Evolutionary conservation across 1,140 invertebrate species (phyloP), one percentile per base, ranked within the genome.

Genomic region (Rhagoletis zephyria): DNA sequence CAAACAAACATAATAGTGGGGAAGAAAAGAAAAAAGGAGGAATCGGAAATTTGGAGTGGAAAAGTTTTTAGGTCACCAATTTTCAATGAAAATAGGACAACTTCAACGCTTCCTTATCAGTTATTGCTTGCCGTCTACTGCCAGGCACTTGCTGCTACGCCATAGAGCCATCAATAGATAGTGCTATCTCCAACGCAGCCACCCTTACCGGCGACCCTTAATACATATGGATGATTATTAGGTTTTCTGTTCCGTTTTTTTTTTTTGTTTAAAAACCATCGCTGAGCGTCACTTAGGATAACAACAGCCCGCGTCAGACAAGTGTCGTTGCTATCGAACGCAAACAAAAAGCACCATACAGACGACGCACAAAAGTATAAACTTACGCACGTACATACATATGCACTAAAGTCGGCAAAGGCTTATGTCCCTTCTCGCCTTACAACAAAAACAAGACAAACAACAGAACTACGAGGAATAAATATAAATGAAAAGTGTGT

Each of bases 371-470:
- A 59, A 74, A 30, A 81, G n/a, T 16, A 30, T n/a, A 59, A 74
- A 30, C 51, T 56, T 81, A 30, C 48, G 10, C 42, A n/a, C 51
- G 74, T 63, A n/a, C 74, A 56, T 30, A 30, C 30, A 30, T 30
- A 30, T 14, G 45, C 19, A 56, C n/a, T 6, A 3, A 81, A 59
- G 7, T 19, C 12, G 51, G 16, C 16, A 81, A 81, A 81, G 16
- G 74, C 51, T 19, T 6, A 48, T 81, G n/a, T 56, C 74, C 74
- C 19, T 81, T 81, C 19, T 81, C 56, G 74, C 5, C 16, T 74
- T 48, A 45, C 14, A 42, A 16, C 51, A 81, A 81, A 45, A 74
- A 56, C n/a, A 81, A 81, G n/a, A 81, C 74, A 81, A 6, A 81
- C 30, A 30, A 30, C 30, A 30, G 30, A 30, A 30, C 30, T 30